Evolutionary conservation across 2,113 vertebrate species (phyloP).

Genomic region (Menura novaehollandiae): DNA sequence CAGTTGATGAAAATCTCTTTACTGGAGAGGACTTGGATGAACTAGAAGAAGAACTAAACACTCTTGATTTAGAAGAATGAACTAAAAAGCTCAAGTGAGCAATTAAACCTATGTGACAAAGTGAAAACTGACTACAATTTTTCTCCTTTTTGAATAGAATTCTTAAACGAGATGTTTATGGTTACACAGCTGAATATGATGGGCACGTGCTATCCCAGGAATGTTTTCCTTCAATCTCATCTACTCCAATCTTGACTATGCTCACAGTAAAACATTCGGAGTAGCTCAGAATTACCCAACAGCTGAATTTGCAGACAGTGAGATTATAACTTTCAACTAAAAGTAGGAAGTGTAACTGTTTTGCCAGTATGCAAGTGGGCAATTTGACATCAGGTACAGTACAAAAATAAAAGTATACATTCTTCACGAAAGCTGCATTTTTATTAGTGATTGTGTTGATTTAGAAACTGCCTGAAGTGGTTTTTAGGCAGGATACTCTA

Average conservation of each 20-base stretch:
- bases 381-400: slow-evolving; percentile 46
- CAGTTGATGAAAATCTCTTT: slow-evolving; percentile 98
- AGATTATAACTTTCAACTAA: slow-evolving; percentile 37
- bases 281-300: slow-evolving; percentile 55
- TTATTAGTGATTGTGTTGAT: slow-evolving; percentile 54
- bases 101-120: slow-evolving; percentile 49
- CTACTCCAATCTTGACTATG: slow-evolving; percentile 62
- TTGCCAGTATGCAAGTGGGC: slow-evolving; percentile 48
- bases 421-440: slow-evolving; percentile 24
- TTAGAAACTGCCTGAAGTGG: slow-evolving; percentile 47
- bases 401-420: background rate
- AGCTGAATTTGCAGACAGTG: slow-evolving; percentile 54
- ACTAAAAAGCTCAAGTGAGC: background rate
- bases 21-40: slow-evolving; percentile 97
- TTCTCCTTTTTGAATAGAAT: slow-evolving; percentile 63
- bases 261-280: slow-evolving; percentile 65
- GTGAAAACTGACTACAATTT: slow-evolving; percentile 62
- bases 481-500: slow-evolving; percentile 27
- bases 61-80: slow-evolving; percentile 92
- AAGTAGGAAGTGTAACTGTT: slow-evolving; percentile 54
- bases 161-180: slow-evolving; percentile 64
- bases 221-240: slow-evolving; percentile 34
- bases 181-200: slow-evolving; percentile 67
- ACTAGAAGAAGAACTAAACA: slow-evolving; percentile 95
- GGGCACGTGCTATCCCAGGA: slow-evolving; percentile 36